phyloP scores from a whole-genome alignment of 2,888 invertebrate genomes.

The Embidobia sp. region DNA sequence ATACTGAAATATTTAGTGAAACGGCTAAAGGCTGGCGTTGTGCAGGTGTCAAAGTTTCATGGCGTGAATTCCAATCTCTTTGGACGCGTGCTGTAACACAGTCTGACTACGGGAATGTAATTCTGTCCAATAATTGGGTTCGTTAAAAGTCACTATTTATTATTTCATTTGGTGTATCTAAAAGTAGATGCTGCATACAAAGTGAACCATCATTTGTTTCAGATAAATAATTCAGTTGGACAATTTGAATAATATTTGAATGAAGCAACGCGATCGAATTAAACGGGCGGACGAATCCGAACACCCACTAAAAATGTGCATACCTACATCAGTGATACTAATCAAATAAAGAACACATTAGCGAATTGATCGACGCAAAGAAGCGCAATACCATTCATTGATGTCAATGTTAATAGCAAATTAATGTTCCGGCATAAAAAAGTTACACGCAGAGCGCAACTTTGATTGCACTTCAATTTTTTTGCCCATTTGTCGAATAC shows the following conservation, averaged over 20 bases:
- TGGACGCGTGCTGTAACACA: conserved; percentile 33
- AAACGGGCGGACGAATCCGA: conserved; percentile 12
- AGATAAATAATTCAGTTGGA: conserved; percentile 31
- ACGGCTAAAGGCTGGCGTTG: conserved; percentile 53
- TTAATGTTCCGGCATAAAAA: conserved; percentile 20
- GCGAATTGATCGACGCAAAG: not conserved
- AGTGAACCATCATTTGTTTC: conserved; percentile 38
- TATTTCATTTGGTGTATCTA: conserved; percentile 41
- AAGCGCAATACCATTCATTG: not conserved
- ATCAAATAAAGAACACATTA: conserved; percentile 8
- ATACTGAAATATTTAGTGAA: conserved; percentile 61
- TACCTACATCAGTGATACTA: not conserved
- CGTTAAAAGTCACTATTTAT: conserved; percentile 51
- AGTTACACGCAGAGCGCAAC: conserved; percentile 4
- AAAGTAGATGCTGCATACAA: conserved; percentile 42
- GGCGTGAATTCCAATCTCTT: conserved; percentile 60
- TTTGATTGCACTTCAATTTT: conserved; percentile 13
- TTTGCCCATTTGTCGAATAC: conserved; percentile 7
- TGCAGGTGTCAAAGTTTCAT: conserved; percentile 64
- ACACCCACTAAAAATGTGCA: conserved; percentile 5
- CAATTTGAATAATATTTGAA: conserved; percentile 37
- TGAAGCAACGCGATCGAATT: conserved; percentile 35
- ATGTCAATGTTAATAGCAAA: conserved; percentile 11
- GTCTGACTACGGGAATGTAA: conserved; percentile 35
- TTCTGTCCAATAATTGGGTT: conserved; percentile 57